These are phyloP conservation scores for Falco novaeseelandiae DNA, from an alignment of 2,797 vertebrate species.

Conservation along the genomic window DNA sequence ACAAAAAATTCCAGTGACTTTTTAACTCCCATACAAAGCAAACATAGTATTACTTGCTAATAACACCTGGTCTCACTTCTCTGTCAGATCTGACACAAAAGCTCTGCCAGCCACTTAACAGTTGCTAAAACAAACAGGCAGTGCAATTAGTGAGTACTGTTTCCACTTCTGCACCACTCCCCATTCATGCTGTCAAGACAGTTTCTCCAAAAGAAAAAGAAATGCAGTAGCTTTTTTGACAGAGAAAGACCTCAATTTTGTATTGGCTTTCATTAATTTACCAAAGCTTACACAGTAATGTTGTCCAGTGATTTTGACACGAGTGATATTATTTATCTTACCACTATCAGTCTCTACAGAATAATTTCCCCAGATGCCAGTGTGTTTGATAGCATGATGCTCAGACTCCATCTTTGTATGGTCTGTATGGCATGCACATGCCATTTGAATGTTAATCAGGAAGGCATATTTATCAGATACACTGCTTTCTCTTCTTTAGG, in stretches of 20 bases:
- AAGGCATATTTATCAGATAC: not conserved
- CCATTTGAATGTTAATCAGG: not conserved
- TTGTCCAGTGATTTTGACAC: not conserved
- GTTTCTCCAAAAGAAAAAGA: not conserved
- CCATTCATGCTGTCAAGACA: not conserved
- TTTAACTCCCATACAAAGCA: not conserved
- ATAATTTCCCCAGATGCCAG: not conserved
- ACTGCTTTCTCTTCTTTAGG: not conserved
- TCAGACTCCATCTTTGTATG: not conserved
- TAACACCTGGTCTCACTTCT: not conserved
- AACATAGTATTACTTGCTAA: not conserved
- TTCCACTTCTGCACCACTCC: not conserved
- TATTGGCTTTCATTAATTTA: not conserved
- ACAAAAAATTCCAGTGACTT: not conserved
- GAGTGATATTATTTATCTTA: not conserved
- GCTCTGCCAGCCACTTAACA: not conserved
- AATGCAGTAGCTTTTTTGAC: not conserved
- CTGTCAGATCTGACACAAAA: not conserved
- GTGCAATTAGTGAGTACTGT: not conserved
- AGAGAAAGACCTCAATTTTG: not conserved
- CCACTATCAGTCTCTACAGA: not conserved
- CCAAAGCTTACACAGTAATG: not conserved
- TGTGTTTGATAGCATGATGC: not conserved
- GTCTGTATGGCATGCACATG: rapidly evolving
- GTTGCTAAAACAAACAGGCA: not conserved